phyloP scores from a whole-genome alignment of 2,113 vertebrate genomes.

The Regulus satrapa region DNA sequence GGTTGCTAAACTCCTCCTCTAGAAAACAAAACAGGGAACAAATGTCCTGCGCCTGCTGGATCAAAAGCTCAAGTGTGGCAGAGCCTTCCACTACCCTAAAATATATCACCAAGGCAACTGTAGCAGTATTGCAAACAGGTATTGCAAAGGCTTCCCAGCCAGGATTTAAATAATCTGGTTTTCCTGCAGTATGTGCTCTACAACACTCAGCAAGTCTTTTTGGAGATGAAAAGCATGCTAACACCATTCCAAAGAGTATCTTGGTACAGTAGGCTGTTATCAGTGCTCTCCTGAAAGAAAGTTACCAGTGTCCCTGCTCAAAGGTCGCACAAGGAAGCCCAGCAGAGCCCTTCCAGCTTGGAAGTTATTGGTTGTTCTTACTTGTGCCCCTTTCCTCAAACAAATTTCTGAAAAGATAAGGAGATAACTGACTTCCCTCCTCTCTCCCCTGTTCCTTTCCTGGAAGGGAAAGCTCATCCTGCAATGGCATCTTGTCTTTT shows the following conservation, averaged over 20 bases:
- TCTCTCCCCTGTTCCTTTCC: background rate
- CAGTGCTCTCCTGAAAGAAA: slow-evolving; percentile 9
- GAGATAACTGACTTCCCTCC: background rate
- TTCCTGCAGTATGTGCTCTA: background rate
- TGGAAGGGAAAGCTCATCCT: background rate
- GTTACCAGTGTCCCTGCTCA: background rate
- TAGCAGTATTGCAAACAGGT: slow-evolving; percentile 8
- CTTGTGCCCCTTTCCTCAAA: background rate
- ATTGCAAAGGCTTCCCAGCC: background rate
- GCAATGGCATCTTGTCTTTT: background rate
- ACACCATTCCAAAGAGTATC: background rate
- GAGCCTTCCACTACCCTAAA: slow-evolving; percentile 18
- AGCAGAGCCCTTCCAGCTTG: background rate
- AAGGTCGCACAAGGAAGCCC: background rate
- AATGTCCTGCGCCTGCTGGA: slow-evolving; percentile 10
- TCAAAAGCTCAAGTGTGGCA: slow-evolving; percentile 45
- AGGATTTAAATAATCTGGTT: slow-evolving; percentile 4
- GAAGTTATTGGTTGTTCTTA: background rate
- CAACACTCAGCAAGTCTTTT: slow-evolving; percentile 34
- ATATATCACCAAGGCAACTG: slow-evolving; percentile 28
- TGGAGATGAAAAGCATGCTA: slow-evolving; percentile 9
- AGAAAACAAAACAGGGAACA: slow-evolving; percentile 53
- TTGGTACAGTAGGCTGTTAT: background rate
- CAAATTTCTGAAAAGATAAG: background rate
- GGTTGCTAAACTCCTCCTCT: slow-evolving; percentile 48